phyloP scores from a whole-genome alignment of 2,113 vertebrate species.

The Phalacrocorax brasilianus region DNA sequence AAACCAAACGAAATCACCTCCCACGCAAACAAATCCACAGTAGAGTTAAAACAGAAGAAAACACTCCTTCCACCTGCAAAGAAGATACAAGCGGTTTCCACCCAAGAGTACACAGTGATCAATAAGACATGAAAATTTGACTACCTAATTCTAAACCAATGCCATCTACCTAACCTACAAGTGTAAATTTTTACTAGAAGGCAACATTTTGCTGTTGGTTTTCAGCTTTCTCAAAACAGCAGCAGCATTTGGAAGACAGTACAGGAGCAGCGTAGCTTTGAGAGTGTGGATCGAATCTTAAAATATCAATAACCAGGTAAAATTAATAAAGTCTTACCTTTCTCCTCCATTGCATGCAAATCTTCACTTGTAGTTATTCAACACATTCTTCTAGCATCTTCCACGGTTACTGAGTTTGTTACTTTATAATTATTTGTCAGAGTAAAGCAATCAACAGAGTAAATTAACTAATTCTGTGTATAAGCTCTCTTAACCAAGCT shows the following conservation, averaged over 20 bases:
- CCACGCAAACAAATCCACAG: not conserved
- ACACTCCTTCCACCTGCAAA: not conserved
- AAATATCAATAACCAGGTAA: not conserved
- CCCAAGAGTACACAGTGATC: too few species aligned
- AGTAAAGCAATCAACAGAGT: not conserved
- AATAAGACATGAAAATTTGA: not conserved
- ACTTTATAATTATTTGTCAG: not conserved
- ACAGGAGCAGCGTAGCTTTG: accelerated
- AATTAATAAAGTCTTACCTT: not conserved
- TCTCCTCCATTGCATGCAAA: accelerated
- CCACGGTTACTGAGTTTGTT: not conserved
- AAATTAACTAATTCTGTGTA: not conserved
- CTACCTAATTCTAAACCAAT: not conserved
- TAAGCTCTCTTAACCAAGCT: not conserved
- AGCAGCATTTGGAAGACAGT: not conserved
- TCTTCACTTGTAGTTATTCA: not conserved
- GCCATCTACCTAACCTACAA: not conserved
- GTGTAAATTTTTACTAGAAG: not conserved
- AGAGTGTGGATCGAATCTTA: not conserved
- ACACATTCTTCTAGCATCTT: not conserved
- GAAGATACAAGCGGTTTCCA: not conserved
- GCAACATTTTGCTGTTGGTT: not conserved
- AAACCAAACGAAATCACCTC: not conserved
- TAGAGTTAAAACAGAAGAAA: accelerated
- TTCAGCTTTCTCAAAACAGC: not conserved